Evolutionary conservation across 2,888 invertebrate species (phyloP), one percentile per base, ranked within the genome.

Genomic region (Ctena decussata): DNA sequence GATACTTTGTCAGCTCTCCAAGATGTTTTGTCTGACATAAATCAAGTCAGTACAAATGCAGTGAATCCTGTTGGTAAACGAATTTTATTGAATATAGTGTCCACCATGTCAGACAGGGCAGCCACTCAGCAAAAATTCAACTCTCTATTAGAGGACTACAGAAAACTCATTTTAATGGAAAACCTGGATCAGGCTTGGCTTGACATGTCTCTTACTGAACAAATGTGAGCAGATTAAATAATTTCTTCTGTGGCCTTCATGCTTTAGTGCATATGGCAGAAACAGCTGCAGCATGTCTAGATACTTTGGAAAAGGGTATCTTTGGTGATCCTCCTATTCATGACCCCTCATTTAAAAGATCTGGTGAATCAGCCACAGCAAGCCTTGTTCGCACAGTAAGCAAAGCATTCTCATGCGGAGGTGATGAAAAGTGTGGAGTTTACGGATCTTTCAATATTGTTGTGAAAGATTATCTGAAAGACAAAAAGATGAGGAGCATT

Each of bases 171-270:
- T 21, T 35, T 90, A 32, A 85, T 82, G 69, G 81, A 85, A 12
- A 8, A 39, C 21, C 39, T 88, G 35, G 39, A 74, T 32, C 76
- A 72, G 41, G 80, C 85, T n/a, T 91, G 81, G 84, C 73, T 82
- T 37, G 60, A 76, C n/a, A 60, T 89, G 46, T 75, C 81, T 1
- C 18, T 46, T 21, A 80, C 37, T 21, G 87, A 89, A 21, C 80
- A 90, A 74, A 12, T 32, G 15, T 30, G 44, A 79, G 89, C 41
- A 44, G 46, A 32, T 46, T 90, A 6, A 57, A 84, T 30, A 91
- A 87, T 49, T 91, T 91, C 69, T 91, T 91, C 72, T 90, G 91
- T 83, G 90, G 89, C 3, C 73, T 91, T 5, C 91, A 91, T 53
- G 53, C 80, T 15, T 69, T 90, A 1, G 89, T 89, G 1, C 86